Percentiles rank a stretch among this genome's conserved stretches.
These are phyloP conservation scores for Spondyliosoma cantharus DNA, from an alignment of 2,797 vertebrate genomes.

Conservation along the genomic window DNA sequence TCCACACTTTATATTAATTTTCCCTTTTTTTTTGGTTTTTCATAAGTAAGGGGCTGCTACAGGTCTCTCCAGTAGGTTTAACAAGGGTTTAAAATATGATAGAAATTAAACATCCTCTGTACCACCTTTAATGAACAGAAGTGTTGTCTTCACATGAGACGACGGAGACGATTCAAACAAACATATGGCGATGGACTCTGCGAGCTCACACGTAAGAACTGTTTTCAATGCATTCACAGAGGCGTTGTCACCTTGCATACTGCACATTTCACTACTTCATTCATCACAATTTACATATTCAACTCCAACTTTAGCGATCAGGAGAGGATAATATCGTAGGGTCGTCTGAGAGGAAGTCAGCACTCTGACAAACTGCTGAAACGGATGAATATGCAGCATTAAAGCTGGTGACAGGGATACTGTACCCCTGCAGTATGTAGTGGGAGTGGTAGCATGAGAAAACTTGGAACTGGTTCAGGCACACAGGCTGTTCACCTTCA, in stretches of 20 bases:
- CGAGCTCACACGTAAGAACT: constrained; percentile 5
- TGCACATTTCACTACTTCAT: constrained; percentile 10
- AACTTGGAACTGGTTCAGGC: constrained; percentile 78
- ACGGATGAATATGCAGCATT: constrained; percentile 67
- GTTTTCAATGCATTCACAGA: constrained; percentile 11
- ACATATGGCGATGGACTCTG: constrained; percentile 13
- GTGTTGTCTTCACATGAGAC: constrained; percentile 23
- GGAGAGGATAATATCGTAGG: constrained; percentile 9
- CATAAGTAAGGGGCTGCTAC: too few species aligned
- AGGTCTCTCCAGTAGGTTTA: too few species aligned
- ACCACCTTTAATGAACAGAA: constrained; percentile 53
- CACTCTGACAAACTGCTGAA: constrained; percentile 59
- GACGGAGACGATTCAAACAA: constrained; percentile 37
- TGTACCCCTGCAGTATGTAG: constrained; percentile 72
- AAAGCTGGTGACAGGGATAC: constrained; percentile 63
- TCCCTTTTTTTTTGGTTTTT: too few species aligned
- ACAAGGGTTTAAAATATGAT: too few species aligned
- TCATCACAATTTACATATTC: constrained; percentile 9
- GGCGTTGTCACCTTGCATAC: neutral
- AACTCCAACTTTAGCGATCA: neutral
- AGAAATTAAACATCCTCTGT: too few species aligned
- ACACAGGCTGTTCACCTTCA: constrained; percentile 81
- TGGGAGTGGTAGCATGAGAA: constrained; percentile 72
- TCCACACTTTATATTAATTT: too few species aligned
- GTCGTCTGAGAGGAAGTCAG: constrained; percentile 38